phyloP scores from a whole-genome alignment of 2,113 vertebrate species.

The Chionodraco myersi region DNA sequence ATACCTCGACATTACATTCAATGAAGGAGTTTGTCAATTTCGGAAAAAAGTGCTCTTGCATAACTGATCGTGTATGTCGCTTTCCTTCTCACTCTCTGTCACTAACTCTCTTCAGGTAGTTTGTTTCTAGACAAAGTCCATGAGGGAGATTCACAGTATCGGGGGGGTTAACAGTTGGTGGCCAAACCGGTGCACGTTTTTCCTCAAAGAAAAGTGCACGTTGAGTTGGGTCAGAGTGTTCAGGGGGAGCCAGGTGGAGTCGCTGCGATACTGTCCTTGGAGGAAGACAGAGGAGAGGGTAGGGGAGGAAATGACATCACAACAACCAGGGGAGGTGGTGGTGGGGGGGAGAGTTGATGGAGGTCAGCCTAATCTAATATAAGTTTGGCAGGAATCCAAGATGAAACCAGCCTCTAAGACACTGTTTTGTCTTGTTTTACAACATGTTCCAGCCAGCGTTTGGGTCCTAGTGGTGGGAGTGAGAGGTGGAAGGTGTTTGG shows the following conservation, averaged over 20 bases:
- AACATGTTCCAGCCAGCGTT: conserved; percentile 21
- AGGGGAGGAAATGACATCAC: conserved; percentile 31
- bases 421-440: conserved; percentile 38
- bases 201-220: conserved; percentile 71
- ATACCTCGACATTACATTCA: conserved; percentile 81
- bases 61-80: conserved; percentile 55
- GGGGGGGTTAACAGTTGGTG: conserved; percentile 76
- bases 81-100: conserved; percentile 41
- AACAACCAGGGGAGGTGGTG: not conserved
- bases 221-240: conserved; percentile 57
- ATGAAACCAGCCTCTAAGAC: conserved; percentile 40
- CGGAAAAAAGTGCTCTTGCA: conserved; percentile 79
- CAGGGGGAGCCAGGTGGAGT: conserved; percentile 33
- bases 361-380: conserved; percentile 55
- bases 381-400: conserved; percentile 50
- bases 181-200: conserved; percentile 65
- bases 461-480: conserved; percentile 37
- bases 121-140: conserved; percentile 69
- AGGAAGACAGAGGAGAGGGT: conserved; percentile 42
- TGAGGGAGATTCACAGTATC: conserved; percentile 77
- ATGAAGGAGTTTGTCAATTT: conserved; percentile 66
- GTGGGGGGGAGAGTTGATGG: conserved; percentile 6
- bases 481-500: conserved; percentile 19
- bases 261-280: conserved; percentile 54
- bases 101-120: conserved; percentile 52